Percentiles rank a stretch among this genome's conserved stretches.
Conservation (phyloP, 2,113 vertebrate genomes). For the Canis aureus region DNA sequence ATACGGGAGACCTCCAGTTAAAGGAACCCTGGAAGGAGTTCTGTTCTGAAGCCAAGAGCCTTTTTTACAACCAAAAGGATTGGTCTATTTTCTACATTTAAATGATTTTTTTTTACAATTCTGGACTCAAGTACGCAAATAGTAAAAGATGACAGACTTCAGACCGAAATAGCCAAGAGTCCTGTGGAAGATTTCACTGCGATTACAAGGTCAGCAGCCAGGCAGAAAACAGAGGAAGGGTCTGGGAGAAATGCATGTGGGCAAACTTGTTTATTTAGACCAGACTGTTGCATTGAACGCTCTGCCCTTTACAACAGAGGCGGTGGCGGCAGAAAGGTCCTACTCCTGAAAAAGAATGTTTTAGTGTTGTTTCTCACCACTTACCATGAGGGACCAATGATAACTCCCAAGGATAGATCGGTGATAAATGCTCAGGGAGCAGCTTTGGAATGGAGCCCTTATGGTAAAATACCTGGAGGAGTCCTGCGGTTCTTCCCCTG, state of each 20-base stretch:
- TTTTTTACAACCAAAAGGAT: not conserved
- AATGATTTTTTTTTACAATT: not conserved
- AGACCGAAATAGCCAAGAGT: not conserved
- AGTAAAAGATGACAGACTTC: not conserved
- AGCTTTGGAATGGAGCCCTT: not conserved
- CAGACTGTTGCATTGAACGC: not conserved
- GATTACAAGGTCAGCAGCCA: not conserved
- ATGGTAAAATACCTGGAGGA: not conserved
- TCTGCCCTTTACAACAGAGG: not conserved
- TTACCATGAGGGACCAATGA: not conserved
- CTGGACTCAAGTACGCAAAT: not conserved
- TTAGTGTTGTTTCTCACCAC: not conserved
- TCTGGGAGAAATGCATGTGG: not conserved
- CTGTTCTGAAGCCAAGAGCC: not conserved
- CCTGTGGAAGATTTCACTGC: not conserved
- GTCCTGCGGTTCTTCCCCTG: not conserved
- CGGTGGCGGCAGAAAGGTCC: fast-evolving
- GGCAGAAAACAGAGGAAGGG: too few species aligned
- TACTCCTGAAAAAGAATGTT: not conserved
- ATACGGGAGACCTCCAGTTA: not conserved
- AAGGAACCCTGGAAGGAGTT: not conserved
- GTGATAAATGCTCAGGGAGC: not conserved
- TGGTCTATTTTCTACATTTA: slow-evolving; percentile 4
- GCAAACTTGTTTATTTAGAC: not conserved
- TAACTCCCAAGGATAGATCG: not conserved